Evolutionary conservation across 2,797 vertebrate genomes (phyloP).

Genomic region (Chelon auratus): DNA sequence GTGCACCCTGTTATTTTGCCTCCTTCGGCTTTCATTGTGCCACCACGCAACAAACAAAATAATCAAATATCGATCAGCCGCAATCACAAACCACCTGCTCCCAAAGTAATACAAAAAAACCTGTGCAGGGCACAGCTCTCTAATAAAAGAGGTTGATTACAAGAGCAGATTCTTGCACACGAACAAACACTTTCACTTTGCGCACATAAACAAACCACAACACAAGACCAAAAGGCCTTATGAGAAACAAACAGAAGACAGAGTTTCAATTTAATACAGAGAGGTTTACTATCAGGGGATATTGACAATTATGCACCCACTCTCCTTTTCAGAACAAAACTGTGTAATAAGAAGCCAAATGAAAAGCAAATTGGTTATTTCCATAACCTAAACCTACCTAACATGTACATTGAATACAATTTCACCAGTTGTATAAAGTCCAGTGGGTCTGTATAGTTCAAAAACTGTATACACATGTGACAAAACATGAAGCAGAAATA

Average conservation of each 20-base stretch:
- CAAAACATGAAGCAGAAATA: slow-evolving; percentile 4
- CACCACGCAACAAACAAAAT: slow-evolving; percentile 65
- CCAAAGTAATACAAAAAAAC: slow-evolving; percentile 53
- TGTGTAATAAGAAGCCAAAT: slow-evolving; percentile 8
- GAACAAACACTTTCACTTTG: slow-evolving; percentile 1
- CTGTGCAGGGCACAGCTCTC: slow-evolving; percentile 38
- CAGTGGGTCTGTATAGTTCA: slow-evolving; percentile 14
- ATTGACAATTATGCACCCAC: slow-evolving; percentile 1
- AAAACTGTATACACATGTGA: slow-evolving; percentile 6
- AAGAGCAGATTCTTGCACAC: slow-evolving; percentile 32
- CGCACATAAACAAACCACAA: slow-evolving; percentile 24
- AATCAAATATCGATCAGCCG: slow-evolving; percentile 77
- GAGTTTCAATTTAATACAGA: slow-evolving; percentile 18
- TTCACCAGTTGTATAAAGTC: not conserved
- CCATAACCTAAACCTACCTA: not conserved
- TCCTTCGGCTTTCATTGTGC: slow-evolving; percentile 54
- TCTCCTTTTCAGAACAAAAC: slow-evolving; percentile 8
- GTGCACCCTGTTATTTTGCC: slow-evolving; percentile 51
- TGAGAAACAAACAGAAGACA: slow-evolving; percentile 10
- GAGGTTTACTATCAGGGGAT: not conserved
- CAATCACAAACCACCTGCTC: slow-evolving; percentile 72
- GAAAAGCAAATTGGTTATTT: slow-evolving; percentile 18
- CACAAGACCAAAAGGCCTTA: slow-evolving; percentile 23
- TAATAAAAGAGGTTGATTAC: slow-evolving; percentile 61
- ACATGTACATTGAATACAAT: not conserved